Evolutionary conservation across 2,797 vertebrate genomes (phyloP).

Genomic region (Sciaenops ocellatus): DNA sequence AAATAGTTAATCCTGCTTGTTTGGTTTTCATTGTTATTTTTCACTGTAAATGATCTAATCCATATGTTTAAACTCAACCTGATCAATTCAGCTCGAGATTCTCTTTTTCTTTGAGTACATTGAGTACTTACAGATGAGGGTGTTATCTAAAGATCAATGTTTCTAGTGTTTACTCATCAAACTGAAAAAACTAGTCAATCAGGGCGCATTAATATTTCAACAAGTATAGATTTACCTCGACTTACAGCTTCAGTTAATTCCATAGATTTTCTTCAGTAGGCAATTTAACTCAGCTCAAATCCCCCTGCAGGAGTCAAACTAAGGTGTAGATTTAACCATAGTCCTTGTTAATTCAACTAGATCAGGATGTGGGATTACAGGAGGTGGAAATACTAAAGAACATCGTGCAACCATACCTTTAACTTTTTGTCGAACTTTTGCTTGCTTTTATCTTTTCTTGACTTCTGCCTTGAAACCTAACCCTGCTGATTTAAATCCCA

Average conservation of each 20-base stretch:
- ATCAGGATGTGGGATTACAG: slow-evolving; percentile 11
- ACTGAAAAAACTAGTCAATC: slow-evolving; percentile 16
- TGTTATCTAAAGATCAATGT: not conserved
- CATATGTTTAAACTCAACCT: not conserved
- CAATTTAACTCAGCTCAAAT: slow-evolving; percentile 17
- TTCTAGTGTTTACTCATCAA: not conserved
- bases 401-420: not conserved
- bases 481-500: slow-evolving; percentile 3
- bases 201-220: slow-evolving; percentile 20
- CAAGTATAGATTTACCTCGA: slow-evolving; percentile 24
- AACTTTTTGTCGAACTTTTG: not conserved
- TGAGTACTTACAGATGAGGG: not conserved
- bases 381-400: not conserved
- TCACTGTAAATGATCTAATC: not conserved
- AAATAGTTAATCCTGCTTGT: not conserved
- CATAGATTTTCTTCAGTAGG: slow-evolving; percentile 24
- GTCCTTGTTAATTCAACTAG: slow-evolving; percentile 12
- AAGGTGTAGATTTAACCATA: slow-evolving; percentile 21
- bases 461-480: not conserved
- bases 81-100: not conserved
- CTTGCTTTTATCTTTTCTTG: slow-evolving; percentile 16
- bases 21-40: too few species aligned
- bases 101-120: not conserved
- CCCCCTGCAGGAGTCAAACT: slow-evolving; percentile 24
- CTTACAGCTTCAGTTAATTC: slow-evolving; percentile 26